Percentiles rank a stretch among this genome's conserved stretches.
These are phyloP conservation scores for Ammodytes marinus DNA, from an alignment of 2,113 vertebrate genomes.

Conservation along the genomic window DNA sequence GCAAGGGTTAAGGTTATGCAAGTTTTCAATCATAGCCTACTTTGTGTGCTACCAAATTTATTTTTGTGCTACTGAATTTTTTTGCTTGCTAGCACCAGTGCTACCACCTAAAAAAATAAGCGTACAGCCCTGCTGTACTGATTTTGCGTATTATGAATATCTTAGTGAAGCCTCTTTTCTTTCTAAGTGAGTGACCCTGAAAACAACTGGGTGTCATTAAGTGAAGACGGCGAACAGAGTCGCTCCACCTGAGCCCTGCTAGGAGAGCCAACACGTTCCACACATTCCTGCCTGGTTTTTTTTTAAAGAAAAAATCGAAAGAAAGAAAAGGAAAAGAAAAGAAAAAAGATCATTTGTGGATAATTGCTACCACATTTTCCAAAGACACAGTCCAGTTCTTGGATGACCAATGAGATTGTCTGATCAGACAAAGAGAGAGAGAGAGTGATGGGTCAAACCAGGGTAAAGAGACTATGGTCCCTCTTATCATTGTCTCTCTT, in stretches of 20 bases:
- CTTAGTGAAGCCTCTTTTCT: conserved; percentile 15
- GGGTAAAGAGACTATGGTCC: conserved; percentile 23
- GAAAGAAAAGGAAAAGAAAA: conserved; percentile 32
- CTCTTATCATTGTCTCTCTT: conserved; percentile 22
- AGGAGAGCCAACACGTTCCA: conserved; percentile 63
- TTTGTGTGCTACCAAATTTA: too few relatives aligned
- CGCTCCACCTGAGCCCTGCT: conserved; percentile 49
- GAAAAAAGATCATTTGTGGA: conserved; percentile 59
- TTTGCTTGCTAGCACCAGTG: too few relatives aligned
- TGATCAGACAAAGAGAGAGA: conserved; percentile 23
- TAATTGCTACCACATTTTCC: conserved; percentile 78
- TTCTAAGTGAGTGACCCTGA: conserved; percentile 12
- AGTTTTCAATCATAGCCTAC: too few relatives aligned
- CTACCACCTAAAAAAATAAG: too few relatives aligned
- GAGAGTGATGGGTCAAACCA: conserved; percentile 26
- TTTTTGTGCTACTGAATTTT: too few relatives aligned
- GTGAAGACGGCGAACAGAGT: conserved; percentile 29
- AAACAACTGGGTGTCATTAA: conserved; percentile 46
- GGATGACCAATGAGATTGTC: conserved; percentile 21
- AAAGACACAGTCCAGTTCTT: conserved; percentile 32
- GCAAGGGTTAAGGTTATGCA: too few relatives aligned
- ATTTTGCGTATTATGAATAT: background rate
- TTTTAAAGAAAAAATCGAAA: conserved; percentile 10
- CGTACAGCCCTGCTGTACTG: too few relatives aligned
- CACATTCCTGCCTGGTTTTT: conserved; percentile 66